Evolutionary conservation across 2,113 vertebrate species (phyloP).

Genomic region (Catharus bicknelli): DNA sequence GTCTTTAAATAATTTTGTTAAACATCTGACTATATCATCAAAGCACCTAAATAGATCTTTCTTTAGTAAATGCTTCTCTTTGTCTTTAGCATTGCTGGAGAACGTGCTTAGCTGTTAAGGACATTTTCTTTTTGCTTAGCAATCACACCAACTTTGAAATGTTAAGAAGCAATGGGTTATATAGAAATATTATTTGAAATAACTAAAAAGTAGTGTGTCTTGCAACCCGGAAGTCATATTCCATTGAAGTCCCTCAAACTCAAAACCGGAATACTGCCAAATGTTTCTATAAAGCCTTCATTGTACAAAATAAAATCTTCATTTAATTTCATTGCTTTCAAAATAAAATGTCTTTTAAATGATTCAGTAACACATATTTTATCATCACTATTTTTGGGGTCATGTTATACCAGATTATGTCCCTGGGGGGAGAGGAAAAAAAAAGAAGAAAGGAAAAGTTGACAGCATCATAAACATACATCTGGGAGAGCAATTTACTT

Average conservation of each 20-base stretch:
- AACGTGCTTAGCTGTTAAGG: background rate
- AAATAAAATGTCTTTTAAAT: background rate
- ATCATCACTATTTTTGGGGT: background rate
- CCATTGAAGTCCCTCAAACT: background rate
- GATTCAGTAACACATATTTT: background rate
- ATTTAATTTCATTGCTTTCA: background rate
- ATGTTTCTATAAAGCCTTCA: background rate
- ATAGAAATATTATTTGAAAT: background rate
- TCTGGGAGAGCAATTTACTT: background rate
- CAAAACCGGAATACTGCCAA: background rate
- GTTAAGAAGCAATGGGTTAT: background rate
- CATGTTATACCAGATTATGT: background rate
- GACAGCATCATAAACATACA: background rate
- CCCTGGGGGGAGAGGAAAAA: accelerated
- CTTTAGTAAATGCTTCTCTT: background rate
- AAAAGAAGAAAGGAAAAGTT: background rate
- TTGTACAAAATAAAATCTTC: background rate
- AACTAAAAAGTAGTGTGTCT: background rate
- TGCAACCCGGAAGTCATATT: background rate
- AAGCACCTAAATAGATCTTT: slow-evolving; percentile 29
- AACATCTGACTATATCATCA: background rate
- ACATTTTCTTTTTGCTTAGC: background rate
- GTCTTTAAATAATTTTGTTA: slow-evolving; percentile 49
- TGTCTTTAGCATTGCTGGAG: background rate
- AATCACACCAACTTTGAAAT: background rate